Evolutionary conservation across 2,888 invertebrate genomes (phyloP), one percentile per base, ranked within the genome.

Genomic region (Stenodema calcarata): DNA sequence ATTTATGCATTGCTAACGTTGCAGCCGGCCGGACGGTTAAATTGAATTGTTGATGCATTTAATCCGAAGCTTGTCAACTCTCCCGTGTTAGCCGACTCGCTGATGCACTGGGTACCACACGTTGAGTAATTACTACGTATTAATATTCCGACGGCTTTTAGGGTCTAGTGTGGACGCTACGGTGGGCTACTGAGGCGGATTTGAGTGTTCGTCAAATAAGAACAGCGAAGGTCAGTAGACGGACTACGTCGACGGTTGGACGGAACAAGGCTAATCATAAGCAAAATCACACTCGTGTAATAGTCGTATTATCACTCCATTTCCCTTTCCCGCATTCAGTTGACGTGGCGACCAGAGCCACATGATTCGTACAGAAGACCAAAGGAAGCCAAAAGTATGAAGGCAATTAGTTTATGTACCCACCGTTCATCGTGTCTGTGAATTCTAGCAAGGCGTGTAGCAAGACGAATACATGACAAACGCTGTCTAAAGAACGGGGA

Each of bases 31-130:
- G 35, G 73, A 73, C 73, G 35, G 73, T 73, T 73, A 73, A 73
- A 73, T 73, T 73, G 73, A 73, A 35, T 73, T 35, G 73, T 73
- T 35, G 73, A 73, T 73, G 73, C 73, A 73, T 73, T 73, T 73
- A 35, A 73, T 73, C 73, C 73, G 14, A 18, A 35, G 73, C 73
- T 73, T 73, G 73, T 73, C 73, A 73, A 62, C 62, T 23, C 62
- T 62, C 18, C 23, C 62, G 47, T 47, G 23, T 35, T 35, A 35
- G 62, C 62, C 62, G 18, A 62, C 23, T 62, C 62, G 62, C 7
- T 54, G 54, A 23, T 23, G 62, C 62, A 62, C 62, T 23, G 62
- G 62, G 23, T 62, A 62, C 62, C 62, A 7, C 62, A 62, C 18
- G 62, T 62, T 62, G 62, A 62, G 23, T 62, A 62, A 62, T 62